Evolutionary conservation across 1,140 invertebrate species (phyloP), one percentile per base, ranked within the genome.

Genomic region (Papilio machaon): DNA sequence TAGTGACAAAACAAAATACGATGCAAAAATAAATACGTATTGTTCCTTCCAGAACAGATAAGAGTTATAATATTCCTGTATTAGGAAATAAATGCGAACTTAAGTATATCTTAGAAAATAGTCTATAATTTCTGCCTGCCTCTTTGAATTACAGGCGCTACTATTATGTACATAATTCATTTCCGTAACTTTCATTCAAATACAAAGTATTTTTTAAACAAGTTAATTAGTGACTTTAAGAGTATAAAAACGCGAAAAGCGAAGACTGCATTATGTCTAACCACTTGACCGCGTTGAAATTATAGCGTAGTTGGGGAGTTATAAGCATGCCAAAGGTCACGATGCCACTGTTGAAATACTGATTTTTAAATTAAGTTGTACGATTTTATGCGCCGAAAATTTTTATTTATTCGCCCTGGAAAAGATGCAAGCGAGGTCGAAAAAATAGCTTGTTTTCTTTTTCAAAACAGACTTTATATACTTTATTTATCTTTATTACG

Each of bases 201-300:
- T 19, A 23, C 5, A 60, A 19, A 60, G n/a, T n/a, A 15, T 2
- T 38, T 54, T 70, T 70, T 70, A 70, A 35, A 35, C 13, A 70
- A 70, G 30, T 70, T 70, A 70, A 70, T 70, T 70, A 70, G 64
- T 70, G 30, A 70, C 30, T 70, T 70, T 70, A 70, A 30, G 9
- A 70, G 30, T 70, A 70, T 30, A 70, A 70, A 70, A 70, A 70
- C 4, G 0, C 0, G 17, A 58, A 73, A 46, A 73, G 73, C 73
- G 73, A 73, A 73, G 35, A 73, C 73, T 73, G 73, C 73, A 73
- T 73, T 46, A 73, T 73, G 43, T 73, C 73, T 73, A 73, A 19
- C 38, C n/a, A 47, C 73, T 73, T 73, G 73, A 73, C 73, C 43
- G 73, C 43, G 35, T 17, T 76, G 74, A 76, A 76, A 49, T 76